Evolutionary conservation across 1,140 invertebrate genomes (phyloP).

Genomic region (Eueides isabella): DNA sequence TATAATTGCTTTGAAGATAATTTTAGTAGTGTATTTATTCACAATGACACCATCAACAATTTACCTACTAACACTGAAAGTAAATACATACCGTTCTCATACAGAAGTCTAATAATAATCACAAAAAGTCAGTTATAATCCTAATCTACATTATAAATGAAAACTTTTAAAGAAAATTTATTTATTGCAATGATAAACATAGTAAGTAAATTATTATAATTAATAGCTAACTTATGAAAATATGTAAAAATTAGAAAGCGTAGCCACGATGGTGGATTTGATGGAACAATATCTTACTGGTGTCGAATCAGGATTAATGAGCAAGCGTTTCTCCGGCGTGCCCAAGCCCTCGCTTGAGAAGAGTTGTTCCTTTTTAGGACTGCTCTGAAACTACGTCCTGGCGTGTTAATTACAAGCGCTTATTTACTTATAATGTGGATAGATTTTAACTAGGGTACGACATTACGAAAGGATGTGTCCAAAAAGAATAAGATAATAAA

Average conservation of each 20-base stretch:
- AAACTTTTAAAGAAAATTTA: not conserved
- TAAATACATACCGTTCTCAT: not conserved
- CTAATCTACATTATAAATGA: not conserved
- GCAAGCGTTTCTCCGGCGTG: slow-evolving; percentile 80
- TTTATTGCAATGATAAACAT: not conserved
- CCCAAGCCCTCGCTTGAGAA: slow-evolving; percentile 73
- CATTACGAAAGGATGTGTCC: not conserved
- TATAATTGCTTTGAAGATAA: not conserved
- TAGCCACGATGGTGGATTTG: slow-evolving; percentile 41
- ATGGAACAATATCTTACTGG: slow-evolving; percentile 71
- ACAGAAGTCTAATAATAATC: not conserved
- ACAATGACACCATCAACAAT: not conserved
- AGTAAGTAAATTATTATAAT: not conserved
- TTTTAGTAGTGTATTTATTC: slow-evolving; percentile 5
- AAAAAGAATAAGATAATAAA: not conserved
- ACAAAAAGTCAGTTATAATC: not conserved
- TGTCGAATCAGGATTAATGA: slow-evolving; percentile 80
- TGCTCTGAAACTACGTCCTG: slow-evolving; percentile 77
- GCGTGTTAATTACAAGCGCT: slow-evolving; percentile 52
- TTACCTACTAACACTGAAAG: not conserved
- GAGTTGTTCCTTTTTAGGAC: slow-evolving; percentile 74
- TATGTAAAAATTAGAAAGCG: slow-evolving; percentile 39
- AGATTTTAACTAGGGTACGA: not conserved
- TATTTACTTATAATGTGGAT: not conserved
- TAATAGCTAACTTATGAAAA: not conserved